Conservation (phyloP, 2,797 vertebrate genomes). For the Labeo calbasu region DNA sequence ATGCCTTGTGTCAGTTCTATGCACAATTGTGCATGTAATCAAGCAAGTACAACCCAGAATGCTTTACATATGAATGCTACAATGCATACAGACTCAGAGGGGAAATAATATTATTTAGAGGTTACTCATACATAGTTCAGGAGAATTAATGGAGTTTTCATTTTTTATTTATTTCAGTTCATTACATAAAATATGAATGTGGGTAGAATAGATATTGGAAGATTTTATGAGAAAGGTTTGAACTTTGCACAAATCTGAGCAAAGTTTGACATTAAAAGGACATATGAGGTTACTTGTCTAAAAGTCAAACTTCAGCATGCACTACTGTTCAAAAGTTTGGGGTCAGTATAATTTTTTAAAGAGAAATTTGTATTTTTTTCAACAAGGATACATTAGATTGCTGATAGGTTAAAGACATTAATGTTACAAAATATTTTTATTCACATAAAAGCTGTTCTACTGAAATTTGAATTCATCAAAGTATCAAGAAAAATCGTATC, state of each 20-base stretch:
- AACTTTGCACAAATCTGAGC: background rate
- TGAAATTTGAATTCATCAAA: background rate
- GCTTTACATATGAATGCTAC: background rate
- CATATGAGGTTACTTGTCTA: background rate
- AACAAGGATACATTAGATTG: background rate
- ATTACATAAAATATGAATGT: background rate
- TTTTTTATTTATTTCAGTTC: background rate
- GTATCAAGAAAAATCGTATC: background rate
- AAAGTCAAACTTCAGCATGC: background rate
- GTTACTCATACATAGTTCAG: background rate
- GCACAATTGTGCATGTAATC: background rate
- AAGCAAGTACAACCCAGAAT: background rate
- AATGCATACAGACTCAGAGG: background rate
- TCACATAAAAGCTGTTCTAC: background rate
- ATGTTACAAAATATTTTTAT: background rate
- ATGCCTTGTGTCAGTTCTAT: slow-evolving; percentile 9
- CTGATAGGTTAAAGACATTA: background rate
- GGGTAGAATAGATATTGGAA: background rate
- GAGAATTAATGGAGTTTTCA: background rate
- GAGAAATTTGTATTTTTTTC: background rate
- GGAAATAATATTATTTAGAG: background rate
- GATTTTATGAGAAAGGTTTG: background rate
- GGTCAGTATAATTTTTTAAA: background rate
- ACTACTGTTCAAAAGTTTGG: background rate
- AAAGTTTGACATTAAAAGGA: background rate